Base-by-base conservation (phyloP, 1,140 invertebrate species). In the Drosophila chauvacae region DNA sequence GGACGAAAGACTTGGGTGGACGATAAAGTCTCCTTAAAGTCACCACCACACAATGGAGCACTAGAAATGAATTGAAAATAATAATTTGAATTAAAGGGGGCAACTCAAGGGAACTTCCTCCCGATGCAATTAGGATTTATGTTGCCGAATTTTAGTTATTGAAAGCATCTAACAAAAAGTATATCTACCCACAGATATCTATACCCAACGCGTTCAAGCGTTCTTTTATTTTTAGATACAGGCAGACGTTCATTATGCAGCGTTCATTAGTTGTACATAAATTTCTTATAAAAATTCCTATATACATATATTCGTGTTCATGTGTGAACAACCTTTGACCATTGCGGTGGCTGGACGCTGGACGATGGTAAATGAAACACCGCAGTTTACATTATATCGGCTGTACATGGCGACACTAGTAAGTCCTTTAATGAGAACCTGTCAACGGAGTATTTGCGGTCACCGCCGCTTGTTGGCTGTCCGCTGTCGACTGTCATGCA, bases 361-460 rank as follows among this genome's bases (percentile, higher is more conserved):
- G 37, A 1, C 26, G 23, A 3, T 23, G 26, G n/a, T 72, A 33
- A 42, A 30, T 59, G 44, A 35, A 37, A 37, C n/a, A 39, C 63
- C 33, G 16, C 48, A 55, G 62, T 28, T 42, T 37, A 23, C 61
- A 59, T 71, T 72, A 33, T 7, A 33, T 72, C 7, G 53, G 66
- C 28, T 20, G 23, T 23, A 30, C 66, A 51, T 37, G 70, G 48
- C 66, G 66, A 44, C 69, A 72, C 53, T 72, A 72, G 70, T 72
- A 37, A 59, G 70, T 23, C 45, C 70, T 72, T 72, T 73, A 60
- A 73, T 73, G 68, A 73, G 70, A 41, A 41, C 51, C 68, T 72
- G 70, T 51, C 70, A 73, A 60, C 70, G 50, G 50, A 72, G 70
- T 72, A 72, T 72, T 71, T 71, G 70, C 68, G 68, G 53, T 71